Evolutionary conservation across 1,140 invertebrate genomes (phyloP), one percentile per base, ranked within the genome.

Genomic region (Andricus grossulariae): DNA sequence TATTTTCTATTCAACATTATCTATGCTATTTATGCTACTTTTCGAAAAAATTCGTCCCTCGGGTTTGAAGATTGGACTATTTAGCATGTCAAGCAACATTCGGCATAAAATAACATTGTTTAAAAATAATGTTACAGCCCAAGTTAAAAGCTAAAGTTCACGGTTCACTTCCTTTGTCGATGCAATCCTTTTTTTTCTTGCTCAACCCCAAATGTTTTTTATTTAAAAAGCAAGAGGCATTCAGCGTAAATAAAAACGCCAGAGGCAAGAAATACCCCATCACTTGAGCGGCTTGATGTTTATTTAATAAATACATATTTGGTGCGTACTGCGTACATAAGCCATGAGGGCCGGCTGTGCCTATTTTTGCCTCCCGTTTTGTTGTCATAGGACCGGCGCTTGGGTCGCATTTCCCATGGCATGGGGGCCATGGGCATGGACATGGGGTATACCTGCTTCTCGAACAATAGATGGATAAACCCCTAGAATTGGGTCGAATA

Each of bases 271-370:
- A 74, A 78, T 79, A 76, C 80, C 79, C 79, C 76, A 84, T 80
- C 82, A 87, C 85, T 82, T 82, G 81, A 83, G 82, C 74, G 81
- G 60, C 81, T 78, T 66, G 79, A 80, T 90, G 89, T 91, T 91
- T 91, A 88, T 90, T 91, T 90, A 90, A 90, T 90, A 91, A 91
- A 91, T 90, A 91, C 86, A 89, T 91, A 89, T 90, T 90, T 88
- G 85, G 90, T 88, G 84, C 83, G 87, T 83, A 84, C 83, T 83
- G 82, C 39, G 82, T 83, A 87, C 76, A 87, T 83, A 85, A 84
- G 81, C 83, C 80, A 76, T 71, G 82, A 79, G 79, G 78, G 85
- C 86, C 88, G 89, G 88, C 87, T 90, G 90, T 82, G 84, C 84
- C 88, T 88, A 88, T 89, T 89, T 90, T 89, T 87, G 84, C 85